Conservation (phyloP, 2,797 vertebrate species). For the Echeneis naucrates region DNA sequence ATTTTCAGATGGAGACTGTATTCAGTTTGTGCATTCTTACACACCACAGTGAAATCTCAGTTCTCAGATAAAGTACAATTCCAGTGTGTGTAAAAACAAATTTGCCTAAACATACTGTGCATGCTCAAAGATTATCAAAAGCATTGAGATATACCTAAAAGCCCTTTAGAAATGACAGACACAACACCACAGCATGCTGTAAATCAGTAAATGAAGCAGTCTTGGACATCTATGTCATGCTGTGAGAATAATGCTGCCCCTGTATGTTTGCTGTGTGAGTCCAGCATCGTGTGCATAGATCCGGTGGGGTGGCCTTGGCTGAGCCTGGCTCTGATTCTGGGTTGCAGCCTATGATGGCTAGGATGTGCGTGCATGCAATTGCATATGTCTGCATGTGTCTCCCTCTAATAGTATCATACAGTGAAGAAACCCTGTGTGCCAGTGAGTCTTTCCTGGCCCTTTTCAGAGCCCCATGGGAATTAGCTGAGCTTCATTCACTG, state of each 20-base stretch:
- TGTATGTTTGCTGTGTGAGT: conserved; percentile 68
- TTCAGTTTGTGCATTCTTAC: neutral
- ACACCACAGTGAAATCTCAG: conserved; percentile 13
- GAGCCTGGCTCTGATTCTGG: conserved; percentile 57
- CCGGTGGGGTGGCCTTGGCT: conserved; percentile 70
- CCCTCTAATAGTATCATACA: conserved; percentile 65
- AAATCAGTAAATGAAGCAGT: conserved; percentile 58
- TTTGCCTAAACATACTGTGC: neutral
- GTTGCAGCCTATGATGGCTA: conserved; percentile 61
- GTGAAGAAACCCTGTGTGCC: conserved; percentile 66
- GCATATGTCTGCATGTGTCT: conserved; percentile 66
- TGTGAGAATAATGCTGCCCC: conserved; percentile 72
- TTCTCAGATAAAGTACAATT: conserved; percentile 10
- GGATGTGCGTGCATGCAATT: too few species aligned
- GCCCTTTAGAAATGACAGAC: conserved; percentile 18
- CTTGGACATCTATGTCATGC: conserved; percentile 71
- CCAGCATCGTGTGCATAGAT: conserved; percentile 73
- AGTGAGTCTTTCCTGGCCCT: conserved; percentile 50
- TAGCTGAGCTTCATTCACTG: conserved; percentile 79
- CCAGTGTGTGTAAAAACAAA: neutral
- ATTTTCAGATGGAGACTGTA: conserved; percentile 15
- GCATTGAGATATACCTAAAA: conserved; percentile 4
- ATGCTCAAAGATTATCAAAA: conserved; percentile 6
- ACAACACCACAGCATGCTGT: conserved; percentile 24
- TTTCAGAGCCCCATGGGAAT: conserved; percentile 81